Percentiles rank a stretch among this genome's conserved stretches.
Conservation (phyloP, 2,113 vertebrate genomes). For the Salminus brasiliensis region DNA sequence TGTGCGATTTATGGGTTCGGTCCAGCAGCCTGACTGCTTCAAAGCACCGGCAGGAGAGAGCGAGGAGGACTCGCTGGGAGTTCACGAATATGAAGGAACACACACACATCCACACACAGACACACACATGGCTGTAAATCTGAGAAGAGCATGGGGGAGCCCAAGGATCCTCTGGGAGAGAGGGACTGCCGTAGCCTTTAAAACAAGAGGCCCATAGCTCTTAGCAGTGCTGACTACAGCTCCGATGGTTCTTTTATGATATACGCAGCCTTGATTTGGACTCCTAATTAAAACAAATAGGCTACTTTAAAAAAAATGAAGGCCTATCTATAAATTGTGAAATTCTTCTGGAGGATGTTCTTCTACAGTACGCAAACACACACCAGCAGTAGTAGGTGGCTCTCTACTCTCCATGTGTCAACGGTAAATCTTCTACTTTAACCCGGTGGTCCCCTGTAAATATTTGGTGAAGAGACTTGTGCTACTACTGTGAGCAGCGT, state of each 20-base stretch:
- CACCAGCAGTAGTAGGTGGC: not conserved
- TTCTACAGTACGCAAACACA: conserved; percentile 29
- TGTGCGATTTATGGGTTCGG: conserved; percentile 90
- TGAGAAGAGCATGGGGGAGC: conserved; percentile 60
- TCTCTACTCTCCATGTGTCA: conserved; percentile 6
- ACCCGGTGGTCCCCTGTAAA: conserved; percentile 71
- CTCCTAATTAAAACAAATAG: conserved; percentile 9
- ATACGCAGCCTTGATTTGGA: conserved; percentile 20
- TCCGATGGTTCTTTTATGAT: conserved; percentile 26
- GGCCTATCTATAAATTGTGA: conserved; percentile 31
- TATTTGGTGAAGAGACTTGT: conserved; percentile 72
- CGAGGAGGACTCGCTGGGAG: conserved; percentile 62
- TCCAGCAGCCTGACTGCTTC: conserved; percentile 72
- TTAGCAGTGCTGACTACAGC: conserved; percentile 7
- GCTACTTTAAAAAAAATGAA: not conserved
- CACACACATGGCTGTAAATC: conserved; percentile 67
- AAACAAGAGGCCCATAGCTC: conserved; percentile 37
- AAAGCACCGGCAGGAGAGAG: conserved; percentile 65
- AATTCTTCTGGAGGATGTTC: conserved; percentile 32
- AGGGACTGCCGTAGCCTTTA: conserved; percentile 23
- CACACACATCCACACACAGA: conserved; percentile 44
- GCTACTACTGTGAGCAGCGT: conserved; percentile 41
- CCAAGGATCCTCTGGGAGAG: conserved; percentile 41
- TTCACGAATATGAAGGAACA: conserved; percentile 72
- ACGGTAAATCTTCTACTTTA: conserved; percentile 67